phyloP scores from a whole-genome alignment of 2,113 vertebrate species.

The Embiotoca jacksoni region DNA sequence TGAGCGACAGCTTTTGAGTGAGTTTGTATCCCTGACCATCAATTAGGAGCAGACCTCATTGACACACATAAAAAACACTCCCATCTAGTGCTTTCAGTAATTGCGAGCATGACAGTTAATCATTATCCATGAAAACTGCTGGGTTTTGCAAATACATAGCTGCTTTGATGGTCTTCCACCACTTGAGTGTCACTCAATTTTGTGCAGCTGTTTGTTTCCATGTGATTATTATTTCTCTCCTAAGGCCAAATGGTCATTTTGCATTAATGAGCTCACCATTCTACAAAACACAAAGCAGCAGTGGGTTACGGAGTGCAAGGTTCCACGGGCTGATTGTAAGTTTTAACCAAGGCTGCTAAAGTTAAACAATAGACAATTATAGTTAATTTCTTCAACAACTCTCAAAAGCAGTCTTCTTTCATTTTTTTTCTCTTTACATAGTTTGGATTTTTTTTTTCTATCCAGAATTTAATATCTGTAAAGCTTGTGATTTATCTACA shows the following conservation, averaged over 20 bases:
- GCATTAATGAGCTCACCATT: conserved; percentile 85
- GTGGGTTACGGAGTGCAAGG: conserved; percentile 47
- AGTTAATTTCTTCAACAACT: conserved; percentile 71
- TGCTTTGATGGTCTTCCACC: conserved; percentile 83
- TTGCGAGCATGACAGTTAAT: conserved; percentile 87
- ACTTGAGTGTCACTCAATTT: conserved; percentile 82
- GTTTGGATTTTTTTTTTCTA: conserved; percentile 7
- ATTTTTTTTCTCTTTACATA: not conserved
- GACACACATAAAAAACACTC: conserved; percentile 79
- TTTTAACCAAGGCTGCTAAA: conserved; percentile 71
- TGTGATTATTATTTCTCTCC: conserved; percentile 75
- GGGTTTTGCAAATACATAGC: conserved; percentile 84
- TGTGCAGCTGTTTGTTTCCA: conserved; percentile 81
- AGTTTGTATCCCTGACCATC: conserved; percentile 83
- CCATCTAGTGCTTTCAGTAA: conserved; percentile 84
- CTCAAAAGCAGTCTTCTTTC: not conserved
- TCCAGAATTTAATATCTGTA: not conserved
- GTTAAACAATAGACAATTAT: conserved; percentile 68
- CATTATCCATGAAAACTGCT: conserved; percentile 88
- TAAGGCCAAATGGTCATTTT: conserved; percentile 87
- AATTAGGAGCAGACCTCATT: conserved; percentile 86
- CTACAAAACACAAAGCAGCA: conserved; percentile 58
- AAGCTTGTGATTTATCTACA: not conserved
- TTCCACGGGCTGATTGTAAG: conserved; percentile 67
- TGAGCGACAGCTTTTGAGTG: conserved; percentile 81